Evolutionary conservation across 2,113 vertebrate genomes (phyloP), one percentile per base, ranked within the genome.

Genomic region (Sminthopsis crassicaudata): DNA sequence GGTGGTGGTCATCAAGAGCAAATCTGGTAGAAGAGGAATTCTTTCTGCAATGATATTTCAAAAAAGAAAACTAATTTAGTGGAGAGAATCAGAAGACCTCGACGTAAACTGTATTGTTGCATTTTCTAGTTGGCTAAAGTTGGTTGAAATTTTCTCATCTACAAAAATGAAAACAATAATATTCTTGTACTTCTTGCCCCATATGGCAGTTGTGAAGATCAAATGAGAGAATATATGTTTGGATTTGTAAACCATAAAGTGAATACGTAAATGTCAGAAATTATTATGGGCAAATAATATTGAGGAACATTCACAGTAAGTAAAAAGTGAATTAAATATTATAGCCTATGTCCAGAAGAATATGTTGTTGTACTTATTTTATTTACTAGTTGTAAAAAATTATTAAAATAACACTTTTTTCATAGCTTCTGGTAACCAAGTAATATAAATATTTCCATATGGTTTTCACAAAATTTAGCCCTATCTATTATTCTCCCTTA

Each of bases 381-480:
- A 57, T 93, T 92, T 92, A 92, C 26, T 52, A 12, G 50, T 7
- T 52, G 94, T 96, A 16, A 91, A n/a, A 93, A 88, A 27, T 23
- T 52, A 90, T 95, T 57, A 76, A 95, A 93, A 27, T 16, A 52
- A 30, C 16, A 25, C 92, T 95, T 95, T 76, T 95, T n/a, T 92
- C 16, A 0, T 57, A 97, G 93, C 55, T 96, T 36, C 27, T 92
- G 8, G 55, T 94, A 94, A 94, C 57, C 10, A 93, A 94, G 91
- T 94, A 91, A 14, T 88, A n/a, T 48, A 57, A 91, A 92, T 53
- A 88, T 92, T 96, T 94, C 93, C 53, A 30, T 92, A 23, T 92
- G n/a, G 54, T 93, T 91, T 96, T 89, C n/a, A 50, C 27, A 88
- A 30, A n/a, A 93, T 46, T 90, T 46, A 53, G 23, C 76, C 42